Base-by-base conservation (phyloP, 2,113 vertebrate genomes). In the Condylura cristata region DNA sequence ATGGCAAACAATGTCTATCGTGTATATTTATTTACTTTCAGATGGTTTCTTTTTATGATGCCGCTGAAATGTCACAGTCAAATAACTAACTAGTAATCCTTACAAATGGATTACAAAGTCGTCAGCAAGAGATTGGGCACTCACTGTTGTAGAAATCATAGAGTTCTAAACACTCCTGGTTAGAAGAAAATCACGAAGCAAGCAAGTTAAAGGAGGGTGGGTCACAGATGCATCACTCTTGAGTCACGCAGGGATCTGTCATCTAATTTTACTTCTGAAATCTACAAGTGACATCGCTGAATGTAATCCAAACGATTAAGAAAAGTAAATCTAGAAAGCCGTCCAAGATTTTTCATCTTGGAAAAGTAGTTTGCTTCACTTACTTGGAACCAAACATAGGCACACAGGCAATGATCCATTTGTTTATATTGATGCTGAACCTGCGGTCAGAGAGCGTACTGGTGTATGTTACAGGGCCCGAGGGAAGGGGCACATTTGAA, bases 51-150 rank as follows among this genome's bases (percentile, higher is more conserved):
- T 90, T 93, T 58, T 60, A 93, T 79, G 60, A 26, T 34, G 37
- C 56, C 44, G 30, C 11, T 89, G 22, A 46, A 63, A n/a, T 48
- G 46, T 70, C 66, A 89, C 63, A 10, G 16, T 70, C 44, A 74
- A 86, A 1, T 32, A 86, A 83, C 28, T 60, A 85, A 92, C 28
- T 61, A 94, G 91, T 80, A 81, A 90, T 22, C 34, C 5, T 68
- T 82, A 65, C 70, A 95, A 78, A 71, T 13, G 53, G 68, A 90
- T 70, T 84, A 60, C 39, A 85, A 88, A 51, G 74, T 2, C 70
- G 41, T 17, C 48, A 90, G 51, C n/a, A 91, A 53, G 34, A 76
- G 53, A 78, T 1, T 92, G n/a, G 51, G 86, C 41, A 56, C 41
- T 78, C 53, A 81, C 22, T 65, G n/a, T 34, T 66, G 68, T 30